Evolutionary conservation across 2,797 vertebrate species (phyloP).

Genomic region (Avahi laniger): DNA sequence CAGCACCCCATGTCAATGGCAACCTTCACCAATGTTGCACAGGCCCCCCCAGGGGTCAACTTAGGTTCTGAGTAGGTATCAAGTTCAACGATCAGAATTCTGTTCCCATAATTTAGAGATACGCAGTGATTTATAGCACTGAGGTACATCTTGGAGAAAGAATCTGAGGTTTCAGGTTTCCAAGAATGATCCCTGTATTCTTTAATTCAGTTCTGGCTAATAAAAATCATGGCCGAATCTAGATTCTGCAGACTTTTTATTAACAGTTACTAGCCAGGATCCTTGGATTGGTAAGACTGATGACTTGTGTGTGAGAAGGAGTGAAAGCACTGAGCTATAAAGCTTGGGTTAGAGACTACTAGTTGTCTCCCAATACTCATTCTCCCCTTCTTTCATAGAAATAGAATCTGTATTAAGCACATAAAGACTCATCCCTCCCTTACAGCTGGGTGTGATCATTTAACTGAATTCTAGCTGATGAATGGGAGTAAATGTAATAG

Average conservation of each 20-base stretch:
- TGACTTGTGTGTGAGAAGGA: not conserved
- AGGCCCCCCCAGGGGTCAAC: conserved; percentile 86
- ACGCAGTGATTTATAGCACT: conserved; percentile 86
- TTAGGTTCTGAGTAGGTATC: conserved; percentile 90
- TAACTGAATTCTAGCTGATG: not conserved
- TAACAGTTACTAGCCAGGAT: not conserved
- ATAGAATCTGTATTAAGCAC: not conserved
- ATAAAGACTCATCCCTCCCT: not conserved
- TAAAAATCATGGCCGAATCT: not conserved
- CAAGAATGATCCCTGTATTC: not conserved
- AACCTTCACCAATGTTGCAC: conserved; percentile 87
- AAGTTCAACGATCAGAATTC: conserved; percentile 91
- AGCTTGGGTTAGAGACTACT: not conserved
- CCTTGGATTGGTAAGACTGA: not conserved
- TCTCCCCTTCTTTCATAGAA: not conserved
- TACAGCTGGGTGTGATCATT: not conserved
- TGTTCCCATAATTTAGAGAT: conserved; percentile 90
- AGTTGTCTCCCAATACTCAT: not conserved
- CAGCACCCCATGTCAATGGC: conserved; percentile 93
- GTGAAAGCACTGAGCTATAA: not conserved
- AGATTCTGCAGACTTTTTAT: not conserved
- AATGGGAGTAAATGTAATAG: not conserved
- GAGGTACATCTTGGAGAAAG: conserved; percentile 82
- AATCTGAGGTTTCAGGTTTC: not conserved
- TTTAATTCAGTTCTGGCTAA: not conserved